Conservation (phyloP, 2,888 invertebrate genomes). For the Deroplatys truncata region DNA sequence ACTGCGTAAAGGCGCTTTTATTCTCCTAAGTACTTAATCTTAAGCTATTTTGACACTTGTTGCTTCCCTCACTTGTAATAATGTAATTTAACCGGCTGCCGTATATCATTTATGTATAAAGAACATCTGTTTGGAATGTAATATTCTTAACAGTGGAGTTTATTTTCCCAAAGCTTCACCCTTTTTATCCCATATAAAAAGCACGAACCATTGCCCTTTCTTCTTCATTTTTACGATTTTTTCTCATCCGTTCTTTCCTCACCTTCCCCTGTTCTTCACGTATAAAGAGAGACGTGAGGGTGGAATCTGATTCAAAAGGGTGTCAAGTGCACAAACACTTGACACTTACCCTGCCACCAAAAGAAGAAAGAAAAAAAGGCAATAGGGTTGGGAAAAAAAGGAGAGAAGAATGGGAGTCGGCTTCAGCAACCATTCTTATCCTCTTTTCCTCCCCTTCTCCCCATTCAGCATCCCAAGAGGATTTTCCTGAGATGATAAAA, state of each 20-base stretch:
- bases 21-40: not conserved
- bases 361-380: slow-evolving; percentile 14
- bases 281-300: slow-evolving; percentile 27
- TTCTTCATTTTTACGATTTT: slow-evolving; percentile 22
- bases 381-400: not conserved
- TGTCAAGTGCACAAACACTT: slow-evolving; percentile 29
- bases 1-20: no score
- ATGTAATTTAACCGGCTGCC: not conserved
- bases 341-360: slow-evolving; percentile 23
- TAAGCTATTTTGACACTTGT: not conserved
- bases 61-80: not conserved
- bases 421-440: not conserved
- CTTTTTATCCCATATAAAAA: not conserved
- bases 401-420: not conserved
- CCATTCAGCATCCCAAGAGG: not conserved
- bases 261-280: slow-evolving; percentile 17
- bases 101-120: not conserved
- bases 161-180: not conserved
- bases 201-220: slow-evolving; percentile 3
- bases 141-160: not conserved
- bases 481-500: slow-evolving; percentile 4
- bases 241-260: slow-evolving; percentile 14
- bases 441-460: slow-evolving; percentile 4
- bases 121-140: not conserved
- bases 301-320: slow-evolving; percentile 27